A percentile compares a stretch with the other conserved stretches of the same genome.
Evolutionary conservation across 2,113 vertebrate genomes (phyloP).

Genomic region (Notiomystis cincta): DNA sequence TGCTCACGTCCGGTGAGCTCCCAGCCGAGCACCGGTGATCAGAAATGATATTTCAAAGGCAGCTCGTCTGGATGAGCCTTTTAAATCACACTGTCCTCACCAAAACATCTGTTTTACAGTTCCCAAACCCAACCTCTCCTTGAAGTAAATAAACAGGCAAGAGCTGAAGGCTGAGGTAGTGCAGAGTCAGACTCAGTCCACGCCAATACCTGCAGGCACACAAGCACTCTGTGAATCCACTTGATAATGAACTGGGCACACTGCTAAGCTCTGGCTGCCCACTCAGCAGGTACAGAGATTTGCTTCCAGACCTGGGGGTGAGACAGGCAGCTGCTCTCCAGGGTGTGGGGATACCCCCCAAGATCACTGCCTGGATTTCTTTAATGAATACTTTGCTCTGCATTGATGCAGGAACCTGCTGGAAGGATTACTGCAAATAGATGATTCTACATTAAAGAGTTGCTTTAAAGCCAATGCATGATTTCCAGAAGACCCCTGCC

Average conservation of each 20-base stretch:
- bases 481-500: neutral
- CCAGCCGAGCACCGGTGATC: neutral
- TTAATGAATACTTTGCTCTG: neutral
- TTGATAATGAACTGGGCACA: neutral
- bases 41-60: neutral
- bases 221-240: fast-evolving
- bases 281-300: neutral
- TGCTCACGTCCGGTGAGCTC: neutral
- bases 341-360: neutral
- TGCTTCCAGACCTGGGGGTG: neutral
- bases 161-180: neutral
- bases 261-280: neutral
- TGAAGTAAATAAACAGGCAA: neutral
- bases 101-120: neutral
- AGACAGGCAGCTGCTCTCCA: neutral
- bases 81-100: neutral
- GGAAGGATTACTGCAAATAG: neutral
- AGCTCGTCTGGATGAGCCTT: neutral
- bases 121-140: neutral
- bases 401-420: neutral
- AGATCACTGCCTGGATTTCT: neutral
- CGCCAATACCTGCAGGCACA: fast-evolving
- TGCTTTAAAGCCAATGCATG: neutral
- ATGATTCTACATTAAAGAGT: neutral
- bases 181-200: neutral